Percentiles rank a stretch among this genome's conserved stretches.
Conservation (phyloP, 2,888 invertebrate genomes). For the Plagodis pulveraria region DNA sequence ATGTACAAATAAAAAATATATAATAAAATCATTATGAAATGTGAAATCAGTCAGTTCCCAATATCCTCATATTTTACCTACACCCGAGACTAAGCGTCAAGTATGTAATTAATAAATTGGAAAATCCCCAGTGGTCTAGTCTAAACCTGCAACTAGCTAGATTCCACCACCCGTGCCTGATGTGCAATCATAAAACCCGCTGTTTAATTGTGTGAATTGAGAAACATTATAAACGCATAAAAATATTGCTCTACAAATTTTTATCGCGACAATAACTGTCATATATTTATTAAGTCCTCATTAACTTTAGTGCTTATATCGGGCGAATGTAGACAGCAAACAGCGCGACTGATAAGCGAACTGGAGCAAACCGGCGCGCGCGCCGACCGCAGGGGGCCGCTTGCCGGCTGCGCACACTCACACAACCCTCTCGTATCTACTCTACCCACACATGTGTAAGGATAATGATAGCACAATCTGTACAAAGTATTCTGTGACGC, state of each 20-base stretch:
- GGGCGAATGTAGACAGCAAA: conserved; percentile 58
- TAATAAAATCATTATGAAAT: no score
- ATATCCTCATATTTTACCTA: no score
- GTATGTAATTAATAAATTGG: conserved; percentile 1
- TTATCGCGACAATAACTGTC: conserved; percentile 38
- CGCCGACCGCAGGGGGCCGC: conserved; percentile 76
- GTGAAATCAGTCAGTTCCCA: no score
- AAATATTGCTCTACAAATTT: conserved; percentile 20
- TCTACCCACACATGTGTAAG: conserved; percentile 31
- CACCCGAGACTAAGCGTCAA: no score
- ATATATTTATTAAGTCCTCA: conserved; percentile 55
- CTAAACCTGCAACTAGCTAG: conserved; percentile 19
- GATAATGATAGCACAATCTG: conserved; percentile 60
- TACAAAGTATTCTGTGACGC: conserved; percentile 62
- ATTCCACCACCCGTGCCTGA: background rate
- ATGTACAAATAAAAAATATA: no score
- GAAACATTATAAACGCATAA: conserved; percentile 5
- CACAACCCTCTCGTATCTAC: conserved; percentile 3
- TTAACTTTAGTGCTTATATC: conserved; percentile 55
- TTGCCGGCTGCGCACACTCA: conserved; percentile 59
- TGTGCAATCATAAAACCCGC: background rate
- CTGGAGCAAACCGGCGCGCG: conserved; percentile 67
- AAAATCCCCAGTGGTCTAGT: conserved; percentile 6
- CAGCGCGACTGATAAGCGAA: conserved; percentile 64
- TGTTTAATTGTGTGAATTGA: background rate